Evolutionary conservation across 64 coral and sea anemone genomes (phyloP), one percentile per base, ranked within the genome.

Genomic region (Pachyseris speciosa): DNA sequence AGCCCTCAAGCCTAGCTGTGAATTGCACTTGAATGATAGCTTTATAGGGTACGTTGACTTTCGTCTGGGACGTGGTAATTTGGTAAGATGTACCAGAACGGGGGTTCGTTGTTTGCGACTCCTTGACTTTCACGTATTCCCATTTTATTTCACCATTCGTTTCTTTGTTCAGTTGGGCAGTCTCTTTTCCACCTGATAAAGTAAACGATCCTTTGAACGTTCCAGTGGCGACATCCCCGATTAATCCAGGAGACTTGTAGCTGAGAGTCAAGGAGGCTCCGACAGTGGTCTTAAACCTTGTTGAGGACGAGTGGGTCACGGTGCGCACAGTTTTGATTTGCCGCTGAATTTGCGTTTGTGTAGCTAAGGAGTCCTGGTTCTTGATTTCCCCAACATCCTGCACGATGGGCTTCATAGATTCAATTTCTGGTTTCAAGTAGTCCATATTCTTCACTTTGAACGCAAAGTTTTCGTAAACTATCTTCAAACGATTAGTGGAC

Each of bases 1-100:
- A 94, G 3, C 93, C 93, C 27, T 94, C 93, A 9, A 94, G 58
- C 44, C 74, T 72, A 2, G 93, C 87, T 11, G 93, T 85, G 87
- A 90, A 94, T 2, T 90, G 87, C 1, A 63, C 87, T 33, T 85
- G 71, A 32, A 94, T 68, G 3, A 59, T 90, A 9, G 93, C 93
- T 26, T 88, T 94, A 71, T 94, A 94, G 5, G 92, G 47, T 16
- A 91, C 76, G 65, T 83, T 7, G 63, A 64, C 22, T 40, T 69
- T 73, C 43, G 26, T 69, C 64, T 65, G 42, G 11, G 68, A 52
- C 7, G 88, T 57, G 2, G 88, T 61, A 15, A 94, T 74, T 6
- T 57, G 83, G 20, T 79, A 94, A 0, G 51, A 45, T 15, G 64
- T 36, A 0, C 60, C 61, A 5, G 91, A 29, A 41, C 78, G 32